Evolutionary conservation across 2,113 vertebrate species (phyloP), one percentile per base, ranked within the genome.

Genomic region (Paracanthobrama guichenoti): DNA sequence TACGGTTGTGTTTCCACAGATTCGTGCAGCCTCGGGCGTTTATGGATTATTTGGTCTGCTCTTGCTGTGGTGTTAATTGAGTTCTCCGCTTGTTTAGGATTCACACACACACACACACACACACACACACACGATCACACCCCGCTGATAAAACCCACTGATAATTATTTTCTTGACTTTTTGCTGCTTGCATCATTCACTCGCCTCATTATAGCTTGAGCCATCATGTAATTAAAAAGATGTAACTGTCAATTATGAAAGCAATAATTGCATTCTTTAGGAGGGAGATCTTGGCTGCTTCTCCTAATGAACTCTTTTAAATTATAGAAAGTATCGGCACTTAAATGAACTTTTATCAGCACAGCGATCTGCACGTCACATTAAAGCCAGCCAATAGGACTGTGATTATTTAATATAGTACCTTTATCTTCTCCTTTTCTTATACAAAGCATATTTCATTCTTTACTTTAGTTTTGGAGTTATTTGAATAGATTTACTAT

Each of bases 31-130:
- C 87, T 67, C 82, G 82, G 85, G 89, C 89, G 90, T 89, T 88
- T 93, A 92, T 91, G 90, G 89, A 92, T 93, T 89, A 92, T 80
- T 89, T 82, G 79, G 89, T 4, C 31, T 85, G 87, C 87, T 88
- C 91, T 90, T 59, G 85, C 90, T 90, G 91, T 85, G 90, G 87
- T 88, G 88, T 91, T 93, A 90, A 93, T 91, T 92, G 90, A 91
- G 89, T 86, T 90, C 87, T 80, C 42, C 10, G 64, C 86, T 92
- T 85, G 86, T 87, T 85, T 85, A 85, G 80, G 81, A 66, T 76
- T 44, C 46, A n/a, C 42, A n/a, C 10, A 39, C 66, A 73, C 50
- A 59, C 11, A 28, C 55, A 73, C 50, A 60, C 11, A 28, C 35
- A n/a, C 42, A n/a, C 9, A 39, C 66, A 73, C 53, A 60, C 11